Conservation (phyloP, 1,140 invertebrate species). For the Wasmannia auropunctata region DNA sequence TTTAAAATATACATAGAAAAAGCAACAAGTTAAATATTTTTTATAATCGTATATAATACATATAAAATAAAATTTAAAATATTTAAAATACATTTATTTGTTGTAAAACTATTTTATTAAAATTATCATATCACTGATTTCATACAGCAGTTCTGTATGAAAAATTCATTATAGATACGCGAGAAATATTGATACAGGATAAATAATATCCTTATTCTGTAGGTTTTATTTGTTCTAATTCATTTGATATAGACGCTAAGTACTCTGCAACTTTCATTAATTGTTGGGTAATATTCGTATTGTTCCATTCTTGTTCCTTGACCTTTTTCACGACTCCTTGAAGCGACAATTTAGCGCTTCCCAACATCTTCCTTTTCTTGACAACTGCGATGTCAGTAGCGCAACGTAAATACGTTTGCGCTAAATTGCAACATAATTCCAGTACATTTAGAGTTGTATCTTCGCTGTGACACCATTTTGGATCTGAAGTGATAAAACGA, state of each 20-base stretch:
- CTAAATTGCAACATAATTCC: conserved; percentile 83
- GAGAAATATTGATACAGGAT: too few relatives aligned
- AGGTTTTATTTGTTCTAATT: conserved; percentile 67
- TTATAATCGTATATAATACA: too few relatives aligned
- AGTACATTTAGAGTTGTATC: conserved; percentile 84
- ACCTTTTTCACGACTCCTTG: conserved; percentile 86
- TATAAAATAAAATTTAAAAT: too few relatives aligned
- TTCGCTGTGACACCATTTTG: conserved; percentile 88
- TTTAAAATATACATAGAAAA: too few relatives aligned
- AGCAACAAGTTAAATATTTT: too few relatives aligned
- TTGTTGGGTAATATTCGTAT: conserved; percentile 71
- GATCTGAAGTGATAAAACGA: conserved; percentile 86
- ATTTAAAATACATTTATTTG: too few relatives aligned
- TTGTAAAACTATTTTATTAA: too few relatives aligned
- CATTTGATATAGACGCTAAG: conserved; percentile 63
- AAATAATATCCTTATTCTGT: neutral
- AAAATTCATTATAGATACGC: too few relatives aligned
- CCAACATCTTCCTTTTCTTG: conserved; percentile 85
- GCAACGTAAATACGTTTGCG: conserved; percentile 80
- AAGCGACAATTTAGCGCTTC: conserved; percentile 87
- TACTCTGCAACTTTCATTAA: conserved; percentile 77
- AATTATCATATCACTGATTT: too few relatives aligned
- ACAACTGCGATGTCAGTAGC: conserved; percentile 71
- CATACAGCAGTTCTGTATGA: too few relatives aligned
- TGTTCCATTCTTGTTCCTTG: conserved; percentile 84